These are phyloP conservation scores for Nomia melanderi DNA, from an alignment of 1,140 invertebrate genomes.

Conservation along the genomic window DNA sequence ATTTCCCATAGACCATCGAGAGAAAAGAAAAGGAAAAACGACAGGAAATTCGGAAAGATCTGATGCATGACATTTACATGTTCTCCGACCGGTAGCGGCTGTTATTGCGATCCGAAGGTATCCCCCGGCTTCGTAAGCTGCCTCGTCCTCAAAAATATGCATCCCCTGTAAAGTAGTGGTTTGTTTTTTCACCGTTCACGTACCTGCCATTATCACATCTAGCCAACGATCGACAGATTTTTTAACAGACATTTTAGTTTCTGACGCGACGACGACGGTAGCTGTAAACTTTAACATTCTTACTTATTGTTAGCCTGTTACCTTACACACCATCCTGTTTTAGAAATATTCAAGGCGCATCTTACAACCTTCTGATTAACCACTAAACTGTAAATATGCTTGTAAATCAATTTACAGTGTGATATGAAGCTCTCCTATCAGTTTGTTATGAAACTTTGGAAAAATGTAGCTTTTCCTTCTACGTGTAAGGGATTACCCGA, in stretches of 20 bases:
- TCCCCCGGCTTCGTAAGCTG: slow-evolving; percentile 37
- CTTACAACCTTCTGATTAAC: no score
- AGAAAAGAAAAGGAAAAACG: slow-evolving; percentile 9
- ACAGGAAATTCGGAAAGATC: slow-evolving; percentile 7
- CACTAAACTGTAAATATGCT: no score
- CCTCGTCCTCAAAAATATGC: slow-evolving; percentile 30
- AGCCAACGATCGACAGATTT: slow-evolving; percentile 2
- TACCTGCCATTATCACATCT: background rate
- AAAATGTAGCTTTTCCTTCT: no score
- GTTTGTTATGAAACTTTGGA: no score
- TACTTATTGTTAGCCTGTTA: background rate
- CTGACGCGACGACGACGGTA: background rate
- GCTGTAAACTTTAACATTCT: no score
- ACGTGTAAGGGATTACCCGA: slow-evolving; percentile 26
- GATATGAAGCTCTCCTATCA: no score
- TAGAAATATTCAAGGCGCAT: background rate
- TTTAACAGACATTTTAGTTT: background rate
- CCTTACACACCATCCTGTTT: background rate
- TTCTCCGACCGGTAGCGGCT: slow-evolving; percentile 30
- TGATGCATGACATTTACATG: slow-evolving; percentile 46
- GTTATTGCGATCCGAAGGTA: slow-evolving; percentile 21
- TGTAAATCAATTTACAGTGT: no score
- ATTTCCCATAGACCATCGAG: slow-evolving; percentile 8
- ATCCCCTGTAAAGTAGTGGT: slow-evolving; percentile 40
- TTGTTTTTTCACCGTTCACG: slow-evolving; percentile 17